phyloP scores from a whole-genome alignment of 1,140 invertebrate genomes.

The Caenorhabditis tropicalis region DNA sequence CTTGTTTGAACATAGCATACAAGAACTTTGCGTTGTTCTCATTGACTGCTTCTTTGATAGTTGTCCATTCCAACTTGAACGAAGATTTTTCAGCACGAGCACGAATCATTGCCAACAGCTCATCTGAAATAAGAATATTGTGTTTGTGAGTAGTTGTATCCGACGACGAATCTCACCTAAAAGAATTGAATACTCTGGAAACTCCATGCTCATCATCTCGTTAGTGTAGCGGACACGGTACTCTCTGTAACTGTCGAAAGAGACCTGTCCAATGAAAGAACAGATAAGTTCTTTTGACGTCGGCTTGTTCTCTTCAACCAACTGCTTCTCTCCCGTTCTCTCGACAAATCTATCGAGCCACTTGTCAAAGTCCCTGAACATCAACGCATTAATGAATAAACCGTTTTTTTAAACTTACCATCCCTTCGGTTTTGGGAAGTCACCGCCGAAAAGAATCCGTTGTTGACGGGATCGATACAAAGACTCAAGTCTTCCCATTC shows the following conservation, averaged over 20 bases:
- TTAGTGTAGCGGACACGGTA: neutral
- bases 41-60: neutral
- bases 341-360: neutral
- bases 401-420: neutral
- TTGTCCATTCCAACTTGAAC: neutral
- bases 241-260: neutral
- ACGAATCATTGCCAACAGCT: neutral
- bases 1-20: neutral
- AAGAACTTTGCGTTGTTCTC: neutral
- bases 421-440: neutral
- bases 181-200: neutral
- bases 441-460: neutral
- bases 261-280: neutral
- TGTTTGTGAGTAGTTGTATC: too few species aligned
- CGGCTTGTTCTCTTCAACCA: neutral
- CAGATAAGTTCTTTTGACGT: neutral
- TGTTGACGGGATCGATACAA: neutral
- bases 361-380: neutral
- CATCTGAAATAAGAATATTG: neutral
- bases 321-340: neutral
- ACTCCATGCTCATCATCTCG: neutral
- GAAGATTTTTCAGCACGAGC: neutral
- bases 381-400: neutral
- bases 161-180: neutral
- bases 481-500: neutral